Evolutionary conservation across 2,113 vertebrate species (phyloP), one percentile per base, ranked within the genome.

Genomic region (Orcinus orca): DNA sequence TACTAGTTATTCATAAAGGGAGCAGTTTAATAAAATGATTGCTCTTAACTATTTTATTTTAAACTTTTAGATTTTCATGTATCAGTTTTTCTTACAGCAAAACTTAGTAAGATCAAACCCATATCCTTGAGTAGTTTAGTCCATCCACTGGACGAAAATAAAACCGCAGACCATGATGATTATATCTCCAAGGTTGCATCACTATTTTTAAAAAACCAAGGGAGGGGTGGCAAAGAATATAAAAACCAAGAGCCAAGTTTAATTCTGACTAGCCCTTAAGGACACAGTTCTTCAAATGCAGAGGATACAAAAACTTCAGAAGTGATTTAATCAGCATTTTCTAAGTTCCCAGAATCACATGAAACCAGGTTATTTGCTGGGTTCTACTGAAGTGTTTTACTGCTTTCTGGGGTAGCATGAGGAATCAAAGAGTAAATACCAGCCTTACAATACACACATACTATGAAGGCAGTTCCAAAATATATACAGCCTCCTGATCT

Each of bases 91-190:
- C 36, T 92, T 70, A 71, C 0, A 83, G 29, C 38, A 80, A 74
- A 95, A 70, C 2, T 76, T 96, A n/a, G 1, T 84, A 88, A 87
- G 44, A 77, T 94, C 50, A 95, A 95, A 82, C 26, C 50, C 76
- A 68, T 17, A 91, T 58, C 1, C 67, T 26, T 86, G 10, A 95
- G 13, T 65, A 58, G 58, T 33, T 36, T 77, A 60, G 47, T 29
- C 65, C 44, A 81, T 38, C 41, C 60, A 91, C 9, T 68, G 17
- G 15, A 85, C 47, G 23, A 50, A 93, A 89, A 79, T 71, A 58
- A 87, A 86, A 68, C 8, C 17, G 29, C 21, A 71, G 67, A 50
- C 36, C 21, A 50, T 65, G 13, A 96, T 20, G 26, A 76, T 17
- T 92, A 15, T 26, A 88, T 26, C 29, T 71, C 47, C 23, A 93